A percentile compares a stretch with the other conserved stretches of the same genome.
Evolutionary conservation across 2,797 vertebrate genomes (phyloP).

Genomic region (Mycteria americana): DNA sequence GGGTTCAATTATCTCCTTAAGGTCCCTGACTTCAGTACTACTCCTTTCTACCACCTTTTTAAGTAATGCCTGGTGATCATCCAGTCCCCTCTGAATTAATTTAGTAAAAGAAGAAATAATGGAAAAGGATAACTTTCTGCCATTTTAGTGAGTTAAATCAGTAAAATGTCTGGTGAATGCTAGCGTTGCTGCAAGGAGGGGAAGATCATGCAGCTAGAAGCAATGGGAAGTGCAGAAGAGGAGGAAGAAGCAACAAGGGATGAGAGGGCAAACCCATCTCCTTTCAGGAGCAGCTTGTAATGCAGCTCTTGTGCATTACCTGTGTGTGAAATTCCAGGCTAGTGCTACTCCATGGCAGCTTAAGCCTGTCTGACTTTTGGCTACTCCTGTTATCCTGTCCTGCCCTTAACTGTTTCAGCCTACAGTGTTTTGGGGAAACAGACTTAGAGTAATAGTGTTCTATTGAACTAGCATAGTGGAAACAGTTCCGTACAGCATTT

Average conservation of each 20-base stretch:
- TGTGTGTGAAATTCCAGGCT: not conserved
- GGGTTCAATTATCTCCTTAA: not conserved
- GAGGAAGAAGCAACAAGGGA: not conserved
- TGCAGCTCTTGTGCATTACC: not conserved
- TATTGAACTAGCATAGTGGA: not conserved
- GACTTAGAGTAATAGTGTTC: not conserved
- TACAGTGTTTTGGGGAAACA: not conserved
- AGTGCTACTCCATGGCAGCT: not conserved
- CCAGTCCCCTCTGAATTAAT: not conserved
- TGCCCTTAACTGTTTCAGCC: not conserved
- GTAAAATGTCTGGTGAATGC: not conserved
- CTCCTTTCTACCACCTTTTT: not conserved
- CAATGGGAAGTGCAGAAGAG: not conserved
- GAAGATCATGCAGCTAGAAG: not conserved
- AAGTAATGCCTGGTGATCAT: not conserved
- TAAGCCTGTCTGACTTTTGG: not conserved
- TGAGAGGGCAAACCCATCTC: not conserved
- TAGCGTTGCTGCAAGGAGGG: not conserved
- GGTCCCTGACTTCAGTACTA: not conserved
- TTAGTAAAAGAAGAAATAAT: not conserved
- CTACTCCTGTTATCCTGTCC: not conserved
- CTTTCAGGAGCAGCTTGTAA: not conserved
- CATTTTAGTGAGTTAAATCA: not conserved
- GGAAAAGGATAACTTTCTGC: not conserved
- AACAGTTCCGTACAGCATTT: not conserved